These are phyloP conservation scores for Xenops minutus DNA, from an alignment of 2,797 vertebrate genomes.

Conservation along the genomic window DNA sequence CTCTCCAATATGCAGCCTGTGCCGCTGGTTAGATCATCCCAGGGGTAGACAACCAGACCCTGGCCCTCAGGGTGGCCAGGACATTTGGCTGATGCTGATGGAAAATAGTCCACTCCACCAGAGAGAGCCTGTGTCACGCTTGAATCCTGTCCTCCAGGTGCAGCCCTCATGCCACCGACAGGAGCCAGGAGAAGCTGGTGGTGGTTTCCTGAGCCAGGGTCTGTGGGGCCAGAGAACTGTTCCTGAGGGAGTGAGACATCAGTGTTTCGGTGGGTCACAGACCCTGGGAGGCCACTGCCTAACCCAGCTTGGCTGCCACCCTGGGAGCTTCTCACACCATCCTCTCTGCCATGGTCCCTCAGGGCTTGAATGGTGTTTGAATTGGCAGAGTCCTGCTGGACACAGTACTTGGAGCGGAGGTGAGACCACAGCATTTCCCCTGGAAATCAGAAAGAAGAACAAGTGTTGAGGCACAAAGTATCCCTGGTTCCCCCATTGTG, in stretches of 20 bases:
- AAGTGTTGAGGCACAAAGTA: background rate
- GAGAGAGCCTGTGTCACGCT: background rate
- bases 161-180: rapidly evolving
- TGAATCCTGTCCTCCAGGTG: background rate
- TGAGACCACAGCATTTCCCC: conserved; percentile 91
- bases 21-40: background rate
- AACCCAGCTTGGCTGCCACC: background rate
- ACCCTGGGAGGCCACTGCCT: background rate
- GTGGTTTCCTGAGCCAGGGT: background rate
- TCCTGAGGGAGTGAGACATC: background rate
- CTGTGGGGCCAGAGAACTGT: background rate
- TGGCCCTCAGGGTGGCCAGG: background rate
- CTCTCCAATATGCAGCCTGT: rapidly evolving
- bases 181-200: background rate
- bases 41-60: background rate
- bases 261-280: background rate
- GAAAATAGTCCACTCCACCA: background rate
- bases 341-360: background rate
- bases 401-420: conserved; percentile 73
- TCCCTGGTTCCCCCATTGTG: rapidly evolving
- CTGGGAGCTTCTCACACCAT: conserved; percentile 56
- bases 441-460: conserved; percentile 45
- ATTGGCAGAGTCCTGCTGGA: background rate
- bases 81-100: background rate
- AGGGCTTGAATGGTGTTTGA: background rate